A percentile compares a stretch with the other conserved stretches of the same genome.
Conservation (phyloP, 1,140 invertebrate species). For the Harpegnathos saltator region DNA sequence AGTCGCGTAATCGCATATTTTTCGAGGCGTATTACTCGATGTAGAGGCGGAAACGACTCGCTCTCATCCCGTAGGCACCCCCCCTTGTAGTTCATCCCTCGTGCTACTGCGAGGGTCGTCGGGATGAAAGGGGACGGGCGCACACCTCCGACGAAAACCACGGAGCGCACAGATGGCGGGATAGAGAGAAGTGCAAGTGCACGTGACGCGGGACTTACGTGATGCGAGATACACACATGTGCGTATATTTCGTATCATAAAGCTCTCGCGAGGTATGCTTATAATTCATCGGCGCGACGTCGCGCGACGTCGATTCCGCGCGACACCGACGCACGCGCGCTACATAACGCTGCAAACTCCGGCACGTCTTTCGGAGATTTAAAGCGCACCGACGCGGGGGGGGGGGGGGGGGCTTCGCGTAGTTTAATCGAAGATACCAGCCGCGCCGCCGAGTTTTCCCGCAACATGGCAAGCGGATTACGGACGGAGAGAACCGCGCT, state of each 20-base stretch:
- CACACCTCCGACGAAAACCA: background rate
- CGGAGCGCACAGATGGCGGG: background rate
- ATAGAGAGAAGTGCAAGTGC: constrained; percentile 18
- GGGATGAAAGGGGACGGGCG: constrained; percentile 8
- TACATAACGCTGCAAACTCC: too few species aligned
- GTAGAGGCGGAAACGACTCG: background rate
- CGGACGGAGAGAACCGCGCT: constrained; percentile 44
- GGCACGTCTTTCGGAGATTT: background rate
- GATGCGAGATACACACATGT: background rate
- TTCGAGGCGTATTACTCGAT: background rate
- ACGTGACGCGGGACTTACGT: constrained; percentile 30
- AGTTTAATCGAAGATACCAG: constrained; percentile 3
- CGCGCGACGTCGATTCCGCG: background rate
- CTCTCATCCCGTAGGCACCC: background rate
- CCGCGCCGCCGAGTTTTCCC: background rate
- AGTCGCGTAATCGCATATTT: background rate
- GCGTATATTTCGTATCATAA: too few species aligned
- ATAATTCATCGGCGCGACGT: constrained; percentile 4
- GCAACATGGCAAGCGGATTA: constrained; percentile 6
- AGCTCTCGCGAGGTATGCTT: too few species aligned
- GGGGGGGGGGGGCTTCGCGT: too few species aligned
- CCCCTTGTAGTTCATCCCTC: constrained; percentile 6
- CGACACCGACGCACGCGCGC: background rate
- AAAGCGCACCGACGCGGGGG: too few species aligned
- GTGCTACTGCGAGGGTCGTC: constrained; percentile 26